Evolutionary conservation across 64 coral and sea anemone species (phyloP), one percentile per base, ranked within the genome.

Genomic region (Pachyseris speciosa): DNA sequence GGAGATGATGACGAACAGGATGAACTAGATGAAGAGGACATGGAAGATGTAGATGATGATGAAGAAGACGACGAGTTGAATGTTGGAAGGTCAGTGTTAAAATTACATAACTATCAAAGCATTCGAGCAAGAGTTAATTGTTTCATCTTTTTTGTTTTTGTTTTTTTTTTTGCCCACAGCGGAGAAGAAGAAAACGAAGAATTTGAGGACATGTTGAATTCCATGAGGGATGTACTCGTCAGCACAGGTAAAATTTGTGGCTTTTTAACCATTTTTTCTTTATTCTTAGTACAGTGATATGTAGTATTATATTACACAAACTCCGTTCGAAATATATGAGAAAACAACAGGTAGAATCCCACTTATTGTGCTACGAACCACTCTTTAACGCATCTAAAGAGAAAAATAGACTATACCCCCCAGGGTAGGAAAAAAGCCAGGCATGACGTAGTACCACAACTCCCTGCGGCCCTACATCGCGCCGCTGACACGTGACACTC

Each of bases 161-260:
- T 2, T 39, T 40, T 79, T 51, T 7, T 48, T 19, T 64, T 22
- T 52, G n/a, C 45, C 40, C 47, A 37, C 34, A 44, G 75, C 70
- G 96, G 89, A 65, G 90, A 93, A 29, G 92, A 94, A 1, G 93
- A 98, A 41, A 86, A 71, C 20, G 67, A 98, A 42, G 96, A 98
- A 76, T 95, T 92, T 43, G 85, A 91, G 7, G 90, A 94, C 55
- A 98, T 98, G 93, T 78, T 98, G 78, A 90, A 72, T 24, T 98
- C 96, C 0, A 95, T 98, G 96, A 88, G 89, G 34, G 96, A 94
- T 66, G 96, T 98, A 29, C 73, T 98, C 28, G 72, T 98, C 12
- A 95, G 93, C 50, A 87, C 86, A 71, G 90, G 91, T 93, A 80
- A 20, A 7, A 17, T n/a, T n/a, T 67, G 47, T 1, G 6, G 22